Percentiles rank a stretch among this genome's conserved stretches.
phyloP scores from a whole-genome alignment of 2,113 vertebrate genomes.

The Circaetus gallicus region DNA sequence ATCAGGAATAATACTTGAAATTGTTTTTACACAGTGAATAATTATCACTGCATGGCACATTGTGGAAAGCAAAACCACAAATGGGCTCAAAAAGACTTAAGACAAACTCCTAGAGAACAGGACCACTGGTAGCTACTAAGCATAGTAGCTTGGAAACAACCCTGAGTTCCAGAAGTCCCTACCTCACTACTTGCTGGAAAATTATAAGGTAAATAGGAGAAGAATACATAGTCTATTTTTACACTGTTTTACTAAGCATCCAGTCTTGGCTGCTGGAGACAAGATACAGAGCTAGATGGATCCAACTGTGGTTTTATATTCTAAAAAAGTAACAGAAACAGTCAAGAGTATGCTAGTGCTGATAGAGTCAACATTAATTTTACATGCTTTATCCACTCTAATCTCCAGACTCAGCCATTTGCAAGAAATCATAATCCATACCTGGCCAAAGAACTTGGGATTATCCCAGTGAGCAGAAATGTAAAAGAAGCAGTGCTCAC shows the following conservation, averaged over 20 bases:
- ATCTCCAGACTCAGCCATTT: background rate
- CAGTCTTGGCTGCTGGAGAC: background rate
- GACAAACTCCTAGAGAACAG: background rate
- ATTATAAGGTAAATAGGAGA: background rate
- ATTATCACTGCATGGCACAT: background rate
- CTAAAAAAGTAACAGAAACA: background rate
- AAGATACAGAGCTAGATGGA: background rate
- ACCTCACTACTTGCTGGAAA: background rate
- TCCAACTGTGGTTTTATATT: background rate
- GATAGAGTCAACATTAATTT: conserved; percentile 1
- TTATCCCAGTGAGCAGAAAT: background rate
- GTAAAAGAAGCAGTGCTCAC: background rate
- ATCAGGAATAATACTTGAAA: background rate
- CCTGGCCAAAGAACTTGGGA: background rate
- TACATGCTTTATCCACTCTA: background rate
- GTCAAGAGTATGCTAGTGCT: background rate
- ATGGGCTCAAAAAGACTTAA: background rate
- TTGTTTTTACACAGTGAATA: background rate
- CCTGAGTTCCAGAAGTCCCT: background rate
- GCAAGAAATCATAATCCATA: conserved; percentile 7
- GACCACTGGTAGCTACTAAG: background rate
- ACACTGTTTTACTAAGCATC: background rate
- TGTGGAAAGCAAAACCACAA: background rate
- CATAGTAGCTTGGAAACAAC: background rate
- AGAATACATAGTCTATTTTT: background rate